Conservation (phyloP, 2,888 invertebrate genomes). For the Mycogona germanica region DNA sequence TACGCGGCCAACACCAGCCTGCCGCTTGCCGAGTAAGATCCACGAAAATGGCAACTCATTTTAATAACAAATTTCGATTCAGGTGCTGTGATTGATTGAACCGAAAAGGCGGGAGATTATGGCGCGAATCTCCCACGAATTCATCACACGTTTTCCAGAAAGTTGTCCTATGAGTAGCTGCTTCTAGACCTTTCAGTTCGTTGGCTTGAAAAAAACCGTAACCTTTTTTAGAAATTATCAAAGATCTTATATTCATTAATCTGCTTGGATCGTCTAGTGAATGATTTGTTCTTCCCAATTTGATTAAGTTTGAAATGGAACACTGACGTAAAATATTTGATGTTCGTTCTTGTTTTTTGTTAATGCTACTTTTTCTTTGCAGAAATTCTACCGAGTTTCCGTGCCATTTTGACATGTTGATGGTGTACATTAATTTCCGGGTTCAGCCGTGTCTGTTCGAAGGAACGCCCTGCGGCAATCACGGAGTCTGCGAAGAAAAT, state of each 20-base stretch:
- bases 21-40: background rate
- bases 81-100: too few species aligned
- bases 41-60: background rate
- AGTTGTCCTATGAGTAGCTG: too few species aligned
- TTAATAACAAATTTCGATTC: too few species aligned
- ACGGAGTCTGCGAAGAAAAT: conserved; percentile 39
- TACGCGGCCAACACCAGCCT: conserved; percentile 25
- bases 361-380: background rate
- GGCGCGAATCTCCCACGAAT: too few species aligned
- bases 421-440: conserved; percentile 37
- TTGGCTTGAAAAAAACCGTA: too few species aligned
- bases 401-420: conserved; percentile 35
- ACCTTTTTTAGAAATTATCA: background rate
- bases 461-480: conserved; percentile 35
- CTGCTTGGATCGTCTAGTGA: too few species aligned
- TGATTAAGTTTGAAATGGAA: too few species aligned
- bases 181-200: too few species aligned
- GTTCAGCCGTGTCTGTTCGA: conserved; percentile 37
- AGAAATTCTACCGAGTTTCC: conserved; percentile 25
- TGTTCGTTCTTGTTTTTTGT: background rate
- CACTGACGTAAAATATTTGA: too few species aligned
- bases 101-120: too few species aligned
- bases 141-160: too few species aligned
- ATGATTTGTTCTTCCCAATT: too few species aligned
- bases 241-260: background rate